These are phyloP conservation scores for Mesoclemmys tuberculata DNA, from an alignment of 2,113 vertebrate species.

Conservation along the genomic window DNA sequence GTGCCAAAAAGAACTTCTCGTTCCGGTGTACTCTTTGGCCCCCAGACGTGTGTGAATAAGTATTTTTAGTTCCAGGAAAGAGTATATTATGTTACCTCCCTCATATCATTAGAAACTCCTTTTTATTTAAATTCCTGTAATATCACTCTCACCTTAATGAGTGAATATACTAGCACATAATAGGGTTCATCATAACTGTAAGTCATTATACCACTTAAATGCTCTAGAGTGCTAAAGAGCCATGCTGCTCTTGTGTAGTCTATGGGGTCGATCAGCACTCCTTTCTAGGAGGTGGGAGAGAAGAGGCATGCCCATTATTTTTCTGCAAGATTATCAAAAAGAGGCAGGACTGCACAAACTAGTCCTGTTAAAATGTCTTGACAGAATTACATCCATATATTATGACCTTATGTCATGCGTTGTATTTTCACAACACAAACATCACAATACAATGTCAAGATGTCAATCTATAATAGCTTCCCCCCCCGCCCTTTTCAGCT, in stretches of 20 bases:
- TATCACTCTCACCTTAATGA: not conserved
- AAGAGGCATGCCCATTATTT: not conserved
- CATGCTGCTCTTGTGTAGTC: not conserved
- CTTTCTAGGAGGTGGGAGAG: not conserved
- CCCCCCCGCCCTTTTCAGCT: not conserved
- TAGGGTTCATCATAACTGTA: not conserved
- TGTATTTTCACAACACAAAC: not conserved
- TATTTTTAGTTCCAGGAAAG: not conserved
- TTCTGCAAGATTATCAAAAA: not conserved
- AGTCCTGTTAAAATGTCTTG: not conserved
- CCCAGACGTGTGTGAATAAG: accelerated
- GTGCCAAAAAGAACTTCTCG: not conserved
- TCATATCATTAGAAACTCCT: not conserved
- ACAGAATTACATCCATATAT: accelerated
- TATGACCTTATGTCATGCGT: not conserved
- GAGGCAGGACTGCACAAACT: not conserved
- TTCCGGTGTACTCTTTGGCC: not conserved
- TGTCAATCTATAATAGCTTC: not conserved
- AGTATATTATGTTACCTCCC: not conserved
- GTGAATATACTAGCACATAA: not conserved
- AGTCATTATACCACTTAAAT: not conserved
- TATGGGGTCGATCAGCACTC: not conserved
- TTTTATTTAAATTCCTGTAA: not conserved
- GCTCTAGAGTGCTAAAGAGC: not conserved
- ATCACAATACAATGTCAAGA: not conserved